Base-by-base conservation (phyloP, 2,113 vertebrate species). In the Thryonomys swinderianus region DNA sequence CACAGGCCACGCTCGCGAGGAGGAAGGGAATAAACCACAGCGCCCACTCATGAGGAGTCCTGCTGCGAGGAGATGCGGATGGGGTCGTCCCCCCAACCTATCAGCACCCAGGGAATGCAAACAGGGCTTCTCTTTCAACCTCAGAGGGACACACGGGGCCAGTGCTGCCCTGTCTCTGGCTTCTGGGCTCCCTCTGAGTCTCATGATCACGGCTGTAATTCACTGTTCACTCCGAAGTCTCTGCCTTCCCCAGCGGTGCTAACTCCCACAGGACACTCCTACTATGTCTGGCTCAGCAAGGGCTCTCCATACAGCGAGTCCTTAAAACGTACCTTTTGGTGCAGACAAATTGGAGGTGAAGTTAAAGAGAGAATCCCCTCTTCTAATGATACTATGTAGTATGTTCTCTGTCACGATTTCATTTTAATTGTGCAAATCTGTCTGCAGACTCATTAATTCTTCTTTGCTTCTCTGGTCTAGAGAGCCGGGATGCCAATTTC, bases 401-500 rank as follows among this genome's bases (percentile, higher is more conserved):
- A 37, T n/a, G 25, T 48, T 64, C 16, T 64, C 27, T 34, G 37
- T 57, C 5, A 20, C 9, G 57, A 64, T 12, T 71, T 85, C 16
- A 40, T 34, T 81, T 93, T 87, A 59, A 55, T 81, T 88, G 85
- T 83, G 78, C 16, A 71, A 17, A 81, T 45, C 32, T 53, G 17
- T 53, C 51, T 61, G 5, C 25, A 83, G 42, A 62, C 61, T 93
- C 67, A 21, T 17, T 76, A 61, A 81, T 18, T 25, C 12, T 93
- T 73, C 25, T 25, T 73, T 14, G 57, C 62, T 94, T 7, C 10
- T 14, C 91, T 62, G n/a, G 51, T 67, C 61, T 93, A 61, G 40
- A 79, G 21, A 87, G 45, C 51, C 21, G 79, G 32, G 34, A 85
- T 79, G 25, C 76, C 73, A 93, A 76, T 78, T 76, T 92, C 25